Conservation (phyloP, 2,797 vertebrate species). For the Pseudochromis fuscus region DNA sequence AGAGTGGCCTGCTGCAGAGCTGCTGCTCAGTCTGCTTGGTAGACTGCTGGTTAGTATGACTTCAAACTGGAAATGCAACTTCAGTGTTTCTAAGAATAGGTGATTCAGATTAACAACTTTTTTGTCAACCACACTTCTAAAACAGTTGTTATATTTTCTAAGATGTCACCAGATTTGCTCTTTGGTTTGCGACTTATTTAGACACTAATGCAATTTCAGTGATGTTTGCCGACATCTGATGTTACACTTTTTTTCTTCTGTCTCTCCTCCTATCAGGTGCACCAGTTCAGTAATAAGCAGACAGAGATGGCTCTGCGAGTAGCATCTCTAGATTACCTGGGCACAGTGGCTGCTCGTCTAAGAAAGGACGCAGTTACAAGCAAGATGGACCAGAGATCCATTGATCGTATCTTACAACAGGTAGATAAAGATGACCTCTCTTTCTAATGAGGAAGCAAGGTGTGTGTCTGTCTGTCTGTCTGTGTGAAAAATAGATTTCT, state of each 20-base stretch:
- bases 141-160: neutral
- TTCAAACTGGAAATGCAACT: conserved; percentile 10
- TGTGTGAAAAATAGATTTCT: no score
- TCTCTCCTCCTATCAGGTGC: conserved; percentile 85
- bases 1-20: conserved; percentile 97
- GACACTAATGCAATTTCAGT: neutral
- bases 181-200: neutral
- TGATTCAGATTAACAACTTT: neutral
- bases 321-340: conserved; percentile 97
- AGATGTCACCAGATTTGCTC: neutral
- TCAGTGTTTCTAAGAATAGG: neutral
- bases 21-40: conserved; percentile 96
- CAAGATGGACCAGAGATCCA: conserved; percentile 97
- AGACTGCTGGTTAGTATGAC: conserved; percentile 91
- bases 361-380: conserved; percentile 97
- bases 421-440: conserved; percentile 74
- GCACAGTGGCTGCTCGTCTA: conserved; percentile 95
- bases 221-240: conserved; percentile 8
- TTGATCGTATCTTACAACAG: conserved; percentile 93
- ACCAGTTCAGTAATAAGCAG: conserved; percentile 99
- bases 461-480: no score
- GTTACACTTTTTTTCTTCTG: neutral
- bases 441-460: neutral
- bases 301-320: conserved; percentile 98
- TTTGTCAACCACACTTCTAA: no score